Evolutionary conservation across 2,797 vertebrate genomes (phyloP).

Genomic region (Lithobates pipiens): DNA sequence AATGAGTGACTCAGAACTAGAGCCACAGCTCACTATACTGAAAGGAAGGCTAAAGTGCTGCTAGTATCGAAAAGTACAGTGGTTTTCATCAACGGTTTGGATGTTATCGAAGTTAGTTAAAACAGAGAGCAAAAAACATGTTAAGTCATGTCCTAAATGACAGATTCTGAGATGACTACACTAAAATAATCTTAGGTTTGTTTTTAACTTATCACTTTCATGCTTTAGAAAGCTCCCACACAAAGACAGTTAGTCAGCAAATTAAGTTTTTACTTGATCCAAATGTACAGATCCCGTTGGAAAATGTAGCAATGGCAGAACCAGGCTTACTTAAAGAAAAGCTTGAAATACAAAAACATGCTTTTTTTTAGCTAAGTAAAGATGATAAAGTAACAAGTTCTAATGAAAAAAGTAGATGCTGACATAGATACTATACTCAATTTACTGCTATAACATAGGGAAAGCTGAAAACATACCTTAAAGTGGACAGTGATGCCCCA

Average conservation of each 20-base stretch:
- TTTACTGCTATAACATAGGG: background rate
- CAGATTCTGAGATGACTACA: constrained; percentile 52
- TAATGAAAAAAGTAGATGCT: too few species aligned
- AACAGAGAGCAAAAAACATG: constrained; percentile 56
- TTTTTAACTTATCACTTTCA: constrained; percentile 43
- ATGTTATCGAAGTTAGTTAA: constrained; percentile 52
- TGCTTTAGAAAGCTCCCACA: constrained; percentile 21
- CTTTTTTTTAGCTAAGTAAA: too few species aligned
- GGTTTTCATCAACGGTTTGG: constrained; percentile 59
- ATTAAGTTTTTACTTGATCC: background rate
- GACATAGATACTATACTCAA: too few species aligned
- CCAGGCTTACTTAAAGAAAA: background rate
- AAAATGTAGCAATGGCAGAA: too few species aligned
- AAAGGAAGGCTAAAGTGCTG: constrained; percentile 43
- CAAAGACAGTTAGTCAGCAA: constrained; percentile 54
- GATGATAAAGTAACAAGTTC: too few species aligned
- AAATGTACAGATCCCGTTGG: background rate
- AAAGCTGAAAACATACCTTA: constrained; percentile 81
- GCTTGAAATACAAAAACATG: background rate
- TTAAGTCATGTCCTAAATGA: constrained; percentile 57
- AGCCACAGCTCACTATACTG: constrained; percentile 54
- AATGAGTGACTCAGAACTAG: constrained; percentile 59
- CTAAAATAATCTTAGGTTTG: constrained; percentile 30
- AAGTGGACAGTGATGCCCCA: constrained; percentile 98
- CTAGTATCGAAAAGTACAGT: constrained; percentile 35